Conservation (phyloP, 2,113 vertebrate genomes). For the Calyptomena viridis region DNA sequence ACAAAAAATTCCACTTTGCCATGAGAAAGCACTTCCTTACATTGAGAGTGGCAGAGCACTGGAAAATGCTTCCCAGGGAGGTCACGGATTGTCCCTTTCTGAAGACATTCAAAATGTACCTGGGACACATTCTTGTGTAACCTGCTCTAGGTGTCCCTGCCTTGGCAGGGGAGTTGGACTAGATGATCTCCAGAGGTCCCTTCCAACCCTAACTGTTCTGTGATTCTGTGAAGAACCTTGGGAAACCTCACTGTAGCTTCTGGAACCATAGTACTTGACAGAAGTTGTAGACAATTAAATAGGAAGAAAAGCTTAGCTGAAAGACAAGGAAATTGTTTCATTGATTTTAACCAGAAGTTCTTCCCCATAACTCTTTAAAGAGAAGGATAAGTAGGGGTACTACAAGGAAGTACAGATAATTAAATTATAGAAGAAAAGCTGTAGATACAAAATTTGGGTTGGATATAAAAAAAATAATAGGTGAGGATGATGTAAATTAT, state of each 20-base stretch:
- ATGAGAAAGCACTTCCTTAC: background rate
- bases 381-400: background rate
- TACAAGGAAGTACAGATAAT: background rate
- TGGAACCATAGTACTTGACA: background rate
- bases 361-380: background rate
- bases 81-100: background rate
- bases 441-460: background rate
- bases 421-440: background rate
- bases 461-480: background rate
- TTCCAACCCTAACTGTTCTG: background rate
- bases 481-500: background rate
- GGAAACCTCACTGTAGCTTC: background rate
- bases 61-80: fast-evolving
- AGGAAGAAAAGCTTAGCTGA: background rate
- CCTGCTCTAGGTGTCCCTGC: background rate
- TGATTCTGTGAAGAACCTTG: background rate
- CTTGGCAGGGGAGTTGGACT: background rate
- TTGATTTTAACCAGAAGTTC: background rate
- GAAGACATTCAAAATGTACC: background rate
- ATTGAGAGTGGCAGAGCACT: background rate
- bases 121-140: background rate
- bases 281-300: background rate
- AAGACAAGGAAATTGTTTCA: background rate
- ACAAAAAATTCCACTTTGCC: background rate
- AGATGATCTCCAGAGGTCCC: background rate